Evolutionary conservation across 2,113 vertebrate species (phyloP), one percentile per base, ranked within the genome.

Genomic region (Crypturellus undulatus): DNA sequence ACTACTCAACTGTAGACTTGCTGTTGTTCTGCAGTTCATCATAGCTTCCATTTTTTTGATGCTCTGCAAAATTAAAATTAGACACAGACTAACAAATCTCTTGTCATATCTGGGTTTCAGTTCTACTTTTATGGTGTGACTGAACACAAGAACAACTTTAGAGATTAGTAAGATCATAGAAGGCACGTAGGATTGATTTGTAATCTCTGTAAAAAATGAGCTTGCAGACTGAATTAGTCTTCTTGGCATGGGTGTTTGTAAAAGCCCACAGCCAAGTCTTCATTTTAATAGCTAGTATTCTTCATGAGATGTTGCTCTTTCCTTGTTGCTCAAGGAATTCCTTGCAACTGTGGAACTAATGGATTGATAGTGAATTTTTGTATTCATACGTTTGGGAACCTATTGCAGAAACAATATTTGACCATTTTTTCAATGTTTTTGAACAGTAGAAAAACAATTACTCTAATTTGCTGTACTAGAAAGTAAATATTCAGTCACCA

Each of bases 101-200:
- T 43, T 89, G n/a, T 91, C 89, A 79, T 84, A 72, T 49, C 64
- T 36, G 54, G 19, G 75, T 95, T 95, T 95, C 87, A 79, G 60
- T 89, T 94, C 77, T 70, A 21, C 32, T 83, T 94, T 93, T 93
- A 49, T 92, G 43, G 40, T 80, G 0, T 87, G 88, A 20, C 64
- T 92, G 64, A 96, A 59, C 58, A 70, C 62, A 40, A 76, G 68
- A 93, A 71, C 60, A 47, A 21, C 76, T 72, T 87, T 56, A 73
- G 85, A 87, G 40, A 80, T 67, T 85, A 42, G 42, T 24, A 76
- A 70, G 80, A 68, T 83, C 34, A 60, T 13, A 52, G 63, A 71
- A 51, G 42, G 62, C 1, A 0, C 2, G 3, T 76, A 68, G 73
- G 79, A 75, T 79, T 92, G 67, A 73, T 93, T 93, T 6, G 3